Percentiles rank a stretch among this genome's conserved stretches.
phyloP scores from a whole-genome alignment of 2,888 invertebrate species.

The Spialia ferax region DNA sequence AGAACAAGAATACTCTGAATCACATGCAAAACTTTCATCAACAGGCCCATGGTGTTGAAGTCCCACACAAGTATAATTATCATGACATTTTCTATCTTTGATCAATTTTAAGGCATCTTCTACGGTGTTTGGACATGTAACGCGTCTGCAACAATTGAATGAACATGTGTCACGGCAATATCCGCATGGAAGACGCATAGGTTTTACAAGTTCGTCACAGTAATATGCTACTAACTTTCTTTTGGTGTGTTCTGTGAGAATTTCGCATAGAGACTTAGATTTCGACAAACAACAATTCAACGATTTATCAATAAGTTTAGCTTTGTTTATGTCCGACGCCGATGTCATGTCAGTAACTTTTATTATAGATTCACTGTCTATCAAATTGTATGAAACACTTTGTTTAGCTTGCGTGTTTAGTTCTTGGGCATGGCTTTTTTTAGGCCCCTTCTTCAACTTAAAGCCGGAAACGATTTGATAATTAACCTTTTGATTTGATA shows the following conservation, averaged over 20 bases:
- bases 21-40: slow-evolving; percentile 17
- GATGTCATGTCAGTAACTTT: slow-evolving; percentile 77
- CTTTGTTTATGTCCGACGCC: slow-evolving; percentile 48
- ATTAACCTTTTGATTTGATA: slow-evolving; percentile 52
- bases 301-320: slow-evolving; percentile 47
- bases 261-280: slow-evolving; percentile 60
- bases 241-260: slow-evolving; percentile 50
- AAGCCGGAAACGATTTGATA: slow-evolving; percentile 54
- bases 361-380: slow-evolving; percentile 74
- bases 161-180: slow-evolving; percentile 7
- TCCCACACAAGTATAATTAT: background rate
- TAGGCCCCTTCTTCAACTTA: slow-evolving; percentile 60
- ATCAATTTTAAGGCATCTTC: slow-evolving; percentile 3
- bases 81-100: background rate
- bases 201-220: slow-evolving; percentile 50
- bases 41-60: background rate
- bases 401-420: slow-evolving; percentile 57
- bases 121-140: slow-evolving; percentile 7
- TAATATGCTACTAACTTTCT: slow-evolving; percentile 58
- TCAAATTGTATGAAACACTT: slow-evolving; percentile 70
- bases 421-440: slow-evolving; percentile 52
- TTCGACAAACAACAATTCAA: slow-evolving; percentile 53
- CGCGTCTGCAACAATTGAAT: slow-evolving; percentile 17
- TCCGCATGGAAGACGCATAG: slow-evolving; percentile 20
- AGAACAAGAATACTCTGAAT: slow-evolving; percentile 40